phyloP scores from a whole-genome alignment of 2,888 invertebrate species.

The Sesia bembeciformis region DNA sequence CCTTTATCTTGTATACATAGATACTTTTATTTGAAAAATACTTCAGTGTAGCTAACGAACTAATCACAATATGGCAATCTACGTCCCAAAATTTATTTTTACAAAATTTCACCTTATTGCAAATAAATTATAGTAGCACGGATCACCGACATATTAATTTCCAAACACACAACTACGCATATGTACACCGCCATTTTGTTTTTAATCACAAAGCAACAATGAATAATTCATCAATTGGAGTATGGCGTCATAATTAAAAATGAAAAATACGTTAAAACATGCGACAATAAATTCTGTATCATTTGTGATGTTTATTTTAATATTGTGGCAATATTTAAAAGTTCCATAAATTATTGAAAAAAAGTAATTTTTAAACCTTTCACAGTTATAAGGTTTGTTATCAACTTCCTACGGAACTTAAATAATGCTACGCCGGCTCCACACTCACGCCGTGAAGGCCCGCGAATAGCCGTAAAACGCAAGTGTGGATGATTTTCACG shows the following conservation, averaged over 20 bases:
- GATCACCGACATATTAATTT: constrained; percentile 12
- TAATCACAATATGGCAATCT: constrained; percentile 56
- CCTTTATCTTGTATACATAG: constrained; percentile 39
- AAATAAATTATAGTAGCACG: constrained; percentile 28
- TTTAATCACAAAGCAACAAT: constrained; percentile 15
- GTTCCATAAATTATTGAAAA: too few relatives aligned
- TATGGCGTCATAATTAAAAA: background rate
- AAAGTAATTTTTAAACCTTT: too few relatives aligned
- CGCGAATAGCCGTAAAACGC: too few relatives aligned
- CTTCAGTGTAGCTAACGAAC: constrained; percentile 44
- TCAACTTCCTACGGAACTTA: too few relatives aligned
- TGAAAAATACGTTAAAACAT: too few relatives aligned
- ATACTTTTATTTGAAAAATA: constrained; percentile 58
- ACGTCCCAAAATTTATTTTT: constrained; percentile 31
- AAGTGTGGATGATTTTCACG: too few relatives aligned
- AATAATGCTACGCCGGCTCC: too few relatives aligned
- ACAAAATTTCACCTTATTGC: constrained; percentile 28
- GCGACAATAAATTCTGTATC: too few relatives aligned
- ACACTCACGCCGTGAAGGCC: too few relatives aligned
- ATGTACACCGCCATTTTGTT: constrained; percentile 17
- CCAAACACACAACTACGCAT: constrained; percentile 16
- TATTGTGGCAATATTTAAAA: too few relatives aligned
- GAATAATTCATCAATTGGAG: constrained; percentile 7
- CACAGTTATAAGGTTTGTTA: too few relatives aligned
- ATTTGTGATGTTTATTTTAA: too few relatives aligned